Base-by-base conservation (phyloP, 2,797 vertebrate genomes). In the Chanos chanos region DNA sequence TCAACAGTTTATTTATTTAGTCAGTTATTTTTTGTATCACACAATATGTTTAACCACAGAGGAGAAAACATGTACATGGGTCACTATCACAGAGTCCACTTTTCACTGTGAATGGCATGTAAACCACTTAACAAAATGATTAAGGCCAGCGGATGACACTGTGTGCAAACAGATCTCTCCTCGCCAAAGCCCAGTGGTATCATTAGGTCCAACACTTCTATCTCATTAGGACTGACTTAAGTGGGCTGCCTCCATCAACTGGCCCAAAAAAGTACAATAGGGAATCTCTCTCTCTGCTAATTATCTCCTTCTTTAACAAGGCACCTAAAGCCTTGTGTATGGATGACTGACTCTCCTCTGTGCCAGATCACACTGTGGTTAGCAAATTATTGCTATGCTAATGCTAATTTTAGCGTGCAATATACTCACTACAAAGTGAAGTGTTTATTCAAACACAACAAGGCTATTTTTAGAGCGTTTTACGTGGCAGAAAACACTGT, bases 161-260 rank as follows among this genome's bases (percentile, higher is more conserved):
- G 83, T 87, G 85, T 87, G 86, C 85, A 89, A 88, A 91, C 87
- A 78, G 85, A 87, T 90, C 56, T 68, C 52, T 50, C 49, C 83
- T 83, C 83, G 84, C 84, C 85, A 91, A 90, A 92, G 89, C 88
- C 91, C 90, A 91, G 87, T 84, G 89, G 89, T 90, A 91, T 87
- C 86, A 87, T 87, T 77, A 81, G 83, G 88, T 83, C 86, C 74
- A 85, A 82, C 87, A 87, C 79, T 59, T 44, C 48, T 16, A 67
- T 85, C 87, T 92, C 90, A 93, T 93, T 92, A 91, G 85, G 89
- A 87, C 82, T 87, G 86, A 88, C 89, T 88, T 88, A 81, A 81
- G 86, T 89, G 86, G 86, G 85, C 81, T 74, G 76, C 74, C 75
- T 80, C 76, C 82, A 83, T 89, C 83, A 86, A 79, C 87, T 48